These are phyloP conservation scores for Mormyrus proboscirostris DNA, from an alignment of 2,797 vertebrate species.

Conservation along the genomic window DNA sequence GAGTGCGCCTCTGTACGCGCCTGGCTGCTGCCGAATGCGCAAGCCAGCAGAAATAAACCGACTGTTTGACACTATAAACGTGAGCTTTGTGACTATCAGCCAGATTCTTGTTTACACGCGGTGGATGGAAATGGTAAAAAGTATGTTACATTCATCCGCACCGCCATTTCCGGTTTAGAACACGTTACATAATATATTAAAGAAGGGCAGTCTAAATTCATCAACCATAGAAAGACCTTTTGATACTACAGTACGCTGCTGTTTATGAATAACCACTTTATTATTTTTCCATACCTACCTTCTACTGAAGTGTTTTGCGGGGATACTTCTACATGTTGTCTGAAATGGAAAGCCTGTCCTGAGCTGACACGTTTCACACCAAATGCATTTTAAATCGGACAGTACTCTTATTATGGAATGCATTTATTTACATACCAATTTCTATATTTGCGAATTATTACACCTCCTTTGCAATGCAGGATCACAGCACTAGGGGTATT, in stretches of 20 bases:
- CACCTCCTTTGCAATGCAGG: background rate
- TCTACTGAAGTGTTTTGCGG: background rate
- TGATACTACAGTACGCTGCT: background rate
- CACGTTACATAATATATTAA: background rate
- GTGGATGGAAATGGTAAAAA: constrained; percentile 1
- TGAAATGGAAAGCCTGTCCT: too few relatives aligned
- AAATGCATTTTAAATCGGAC: background rate
- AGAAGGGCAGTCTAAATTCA: background rate
- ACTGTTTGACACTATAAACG: background rate
- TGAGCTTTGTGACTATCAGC: background rate
- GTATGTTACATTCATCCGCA: background rate
- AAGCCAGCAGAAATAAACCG: background rate
- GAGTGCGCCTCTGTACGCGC: background rate
- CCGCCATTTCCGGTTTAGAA: background rate
- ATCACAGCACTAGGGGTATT: background rate
- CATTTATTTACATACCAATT: background rate
- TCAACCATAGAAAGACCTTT: background rate
- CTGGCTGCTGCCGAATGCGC: background rate
- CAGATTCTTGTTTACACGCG: background rate
- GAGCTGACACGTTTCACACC: too few relatives aligned
- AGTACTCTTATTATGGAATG: background rate
- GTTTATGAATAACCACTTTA: constrained; percentile 2
- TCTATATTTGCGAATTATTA: background rate
- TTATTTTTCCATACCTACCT: background rate
- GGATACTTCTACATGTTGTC: background rate